phyloP scores from a whole-genome alignment of 2,888 invertebrate genomes.

The Anticlea derivata region DNA sequence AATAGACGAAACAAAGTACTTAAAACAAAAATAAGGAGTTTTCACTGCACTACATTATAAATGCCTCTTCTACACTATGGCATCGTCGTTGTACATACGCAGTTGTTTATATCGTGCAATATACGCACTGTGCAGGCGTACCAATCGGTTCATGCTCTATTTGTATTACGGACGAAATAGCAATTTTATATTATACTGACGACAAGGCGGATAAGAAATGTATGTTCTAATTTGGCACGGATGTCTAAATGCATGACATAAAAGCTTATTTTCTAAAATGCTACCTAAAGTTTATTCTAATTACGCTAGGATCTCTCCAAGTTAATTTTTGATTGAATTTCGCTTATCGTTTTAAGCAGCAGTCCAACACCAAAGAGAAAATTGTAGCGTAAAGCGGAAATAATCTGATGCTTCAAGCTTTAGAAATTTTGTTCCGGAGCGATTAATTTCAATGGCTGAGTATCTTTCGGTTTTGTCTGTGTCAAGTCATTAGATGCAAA shows the following conservation, averaged over 20 bases:
- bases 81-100: conserved; percentile 27
- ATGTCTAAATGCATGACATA: conserved; percentile 24
- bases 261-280: conserved; percentile 19
- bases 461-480: conserved; percentile 9
- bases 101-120: conserved; percentile 45
- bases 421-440: conserved; percentile 1
- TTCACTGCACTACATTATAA: conserved; percentile 46
- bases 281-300: conserved; percentile 12
- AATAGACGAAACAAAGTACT: background rate
- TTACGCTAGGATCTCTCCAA: conserved; percentile 9
- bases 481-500: conserved; percentile 16
- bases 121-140: conserved; percentile 45
- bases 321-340: conserved; percentile 16
- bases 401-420: conserved; percentile 33
- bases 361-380: conserved; percentile 63
- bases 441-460: conserved; percentile 2
- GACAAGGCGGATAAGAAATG: conserved; percentile 23
- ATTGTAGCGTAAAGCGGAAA: conserved; percentile 55
- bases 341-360: conserved; percentile 37
- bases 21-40: conserved; percentile 49
- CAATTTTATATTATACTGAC: conserved; percentile 27
- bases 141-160: conserved; percentile 44
- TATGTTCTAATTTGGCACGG: conserved; percentile 19
- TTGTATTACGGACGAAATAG: conserved; percentile 29
- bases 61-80: conserved; percentile 34